Evolutionary conservation across 2,888 invertebrate species (phyloP).

Genomic region (Pocota personata): DNA sequence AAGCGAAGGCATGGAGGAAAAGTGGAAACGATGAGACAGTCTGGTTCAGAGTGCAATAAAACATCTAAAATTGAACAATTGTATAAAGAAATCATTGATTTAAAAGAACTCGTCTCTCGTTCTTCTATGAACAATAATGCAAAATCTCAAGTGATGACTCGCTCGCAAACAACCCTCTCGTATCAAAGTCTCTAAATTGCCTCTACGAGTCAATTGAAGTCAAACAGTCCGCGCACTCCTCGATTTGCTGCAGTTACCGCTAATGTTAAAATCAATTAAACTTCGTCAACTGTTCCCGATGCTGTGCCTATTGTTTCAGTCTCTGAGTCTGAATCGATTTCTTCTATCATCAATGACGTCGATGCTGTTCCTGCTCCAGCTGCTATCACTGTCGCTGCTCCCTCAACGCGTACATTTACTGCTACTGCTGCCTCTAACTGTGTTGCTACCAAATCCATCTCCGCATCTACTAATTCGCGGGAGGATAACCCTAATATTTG

Average conservation of each 20-base stretch:
- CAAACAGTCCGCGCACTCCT: background rate
- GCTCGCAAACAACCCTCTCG: conserved; percentile 4
- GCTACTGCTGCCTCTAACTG: no score
- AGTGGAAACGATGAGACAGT: no score
- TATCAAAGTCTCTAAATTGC: background rate
- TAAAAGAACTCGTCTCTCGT: background rate
- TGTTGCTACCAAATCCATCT: background rate
- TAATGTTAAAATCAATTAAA: no score
- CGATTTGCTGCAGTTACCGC: background rate
- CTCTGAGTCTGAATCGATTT: background rate
- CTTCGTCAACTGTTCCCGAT: no score
- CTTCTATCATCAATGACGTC: background rate
- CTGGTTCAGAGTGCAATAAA: no score
- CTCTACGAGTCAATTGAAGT: background rate
- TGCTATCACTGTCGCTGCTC: no score
- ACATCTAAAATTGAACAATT: no score
- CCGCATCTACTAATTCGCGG: background rate
- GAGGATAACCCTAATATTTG: background rate
- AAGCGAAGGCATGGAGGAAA: no score
- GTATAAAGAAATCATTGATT: no score
- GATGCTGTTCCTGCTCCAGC: no score
- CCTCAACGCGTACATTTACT: no score
- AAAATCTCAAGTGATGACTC: background rate
- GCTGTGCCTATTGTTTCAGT: no score
- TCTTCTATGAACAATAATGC: background rate